phyloP scores from a whole-genome alignment of 2,797 vertebrate species.

The Dallia pectoralis region DNA sequence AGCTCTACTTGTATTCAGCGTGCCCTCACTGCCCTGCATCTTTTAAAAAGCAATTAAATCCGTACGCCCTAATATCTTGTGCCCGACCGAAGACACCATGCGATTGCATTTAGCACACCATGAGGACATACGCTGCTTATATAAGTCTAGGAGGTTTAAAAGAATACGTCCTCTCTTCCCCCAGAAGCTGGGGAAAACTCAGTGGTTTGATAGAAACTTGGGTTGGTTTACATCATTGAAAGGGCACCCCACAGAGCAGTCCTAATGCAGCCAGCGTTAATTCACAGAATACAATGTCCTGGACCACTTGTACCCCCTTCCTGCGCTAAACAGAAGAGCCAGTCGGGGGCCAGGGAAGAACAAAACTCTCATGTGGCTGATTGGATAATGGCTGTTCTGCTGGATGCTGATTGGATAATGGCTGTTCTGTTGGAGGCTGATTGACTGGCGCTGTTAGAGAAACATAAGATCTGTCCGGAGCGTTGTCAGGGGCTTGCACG shows the following conservation, averaged over 20 bases:
- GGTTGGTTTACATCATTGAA: constrained; percentile 39
- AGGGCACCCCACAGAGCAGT: constrained; percentile 52
- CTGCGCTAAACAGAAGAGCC: constrained; percentile 43
- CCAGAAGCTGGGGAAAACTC: constrained; percentile 27
- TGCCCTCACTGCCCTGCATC: neutral
- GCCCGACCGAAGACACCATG: constrained; percentile 39
- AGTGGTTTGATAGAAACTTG: constrained; percentile 37
- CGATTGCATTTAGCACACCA: constrained; percentile 16
- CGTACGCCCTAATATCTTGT: constrained; percentile 21
- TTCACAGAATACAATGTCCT: constrained; percentile 37
- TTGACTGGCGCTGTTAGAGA: constrained; percentile 63
- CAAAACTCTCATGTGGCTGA: constrained; percentile 51
- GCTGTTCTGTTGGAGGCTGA: constrained; percentile 63
- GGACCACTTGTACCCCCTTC: constrained; percentile 45
- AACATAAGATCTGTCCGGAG: constrained; percentile 69
- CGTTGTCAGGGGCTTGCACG: constrained; percentile 60
- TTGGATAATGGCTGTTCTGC: constrained; percentile 62
- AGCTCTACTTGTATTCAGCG: neutral
- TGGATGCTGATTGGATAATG: constrained; percentile 63
- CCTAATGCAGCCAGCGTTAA: constrained; percentile 11
- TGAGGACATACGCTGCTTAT: constrained; percentile 32
- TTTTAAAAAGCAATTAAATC: constrained; percentile 38
- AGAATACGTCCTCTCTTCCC: constrained; percentile 37
- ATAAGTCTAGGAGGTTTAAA: constrained; percentile 33
- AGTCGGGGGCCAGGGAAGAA: constrained; percentile 40